A percentile compares a stretch with the other conserved stretches of the same genome.
Evolutionary conservation across 2,113 vertebrate genomes (phyloP).

Genomic region (Dicrurus megarhynchus): DNA sequence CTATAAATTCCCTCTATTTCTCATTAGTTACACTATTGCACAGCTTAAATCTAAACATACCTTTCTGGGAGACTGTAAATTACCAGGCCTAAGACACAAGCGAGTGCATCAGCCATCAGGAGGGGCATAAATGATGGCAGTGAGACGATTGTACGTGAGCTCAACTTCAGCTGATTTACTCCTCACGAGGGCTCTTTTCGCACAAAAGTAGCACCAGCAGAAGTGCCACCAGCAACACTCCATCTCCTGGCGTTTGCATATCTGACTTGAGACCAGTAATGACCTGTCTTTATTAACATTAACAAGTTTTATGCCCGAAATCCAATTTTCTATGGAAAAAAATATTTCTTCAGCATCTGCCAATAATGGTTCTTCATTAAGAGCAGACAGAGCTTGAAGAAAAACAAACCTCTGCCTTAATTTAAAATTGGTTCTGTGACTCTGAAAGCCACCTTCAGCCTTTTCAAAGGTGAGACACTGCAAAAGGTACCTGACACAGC

Average conservation of each 20-base stretch:
- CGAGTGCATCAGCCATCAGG: neutral
- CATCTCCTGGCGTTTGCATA: slow-evolving; percentile 35
- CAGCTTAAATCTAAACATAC: slow-evolving; percentile 61
- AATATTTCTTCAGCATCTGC: slow-evolving; percentile 45
- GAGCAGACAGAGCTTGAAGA: neutral
- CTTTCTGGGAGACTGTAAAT: slow-evolving; percentile 60
- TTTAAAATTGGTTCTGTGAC: neutral
- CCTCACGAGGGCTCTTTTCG: neutral
- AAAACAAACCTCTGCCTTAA: neutral
- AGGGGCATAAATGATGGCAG: slow-evolving; percentile 32
- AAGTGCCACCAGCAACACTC: neutral
- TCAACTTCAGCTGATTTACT: slow-evolving; percentile 58
- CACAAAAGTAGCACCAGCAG: neutral
- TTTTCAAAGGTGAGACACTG: neutral
- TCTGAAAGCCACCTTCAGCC: neutral
- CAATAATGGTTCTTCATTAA: slow-evolving; percentile 20
- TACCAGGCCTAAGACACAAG: slow-evolving; percentile 14
- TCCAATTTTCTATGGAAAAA: slow-evolving; percentile 63
- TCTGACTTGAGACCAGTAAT: slow-evolving; percentile 47
- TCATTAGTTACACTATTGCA: slow-evolving; percentile 67
- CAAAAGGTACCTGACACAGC: neutral
- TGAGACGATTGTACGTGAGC: neutral
- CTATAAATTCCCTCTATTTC: slow-evolving; percentile 68
- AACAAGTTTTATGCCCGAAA: slow-evolving; percentile 72
- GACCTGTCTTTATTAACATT: slow-evolving; percentile 61